Percentiles rank a stretch among this genome's conserved stretches.
Evolutionary conservation across 2,113 vertebrate species (phyloP).

Genomic region (Coreoperca whiteheadi): DNA sequence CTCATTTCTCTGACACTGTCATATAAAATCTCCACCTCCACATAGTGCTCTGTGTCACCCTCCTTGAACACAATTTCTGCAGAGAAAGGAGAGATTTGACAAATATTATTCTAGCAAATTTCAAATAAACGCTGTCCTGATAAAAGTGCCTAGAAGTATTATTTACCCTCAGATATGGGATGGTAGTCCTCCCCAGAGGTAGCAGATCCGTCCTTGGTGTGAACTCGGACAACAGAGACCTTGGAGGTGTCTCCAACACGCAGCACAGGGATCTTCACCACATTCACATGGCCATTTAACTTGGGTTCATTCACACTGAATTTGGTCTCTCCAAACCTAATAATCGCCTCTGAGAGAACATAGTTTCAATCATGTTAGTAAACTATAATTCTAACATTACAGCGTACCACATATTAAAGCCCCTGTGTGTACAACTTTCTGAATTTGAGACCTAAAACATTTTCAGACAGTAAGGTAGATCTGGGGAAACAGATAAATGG

Average conservation of each 20-base stretch:
- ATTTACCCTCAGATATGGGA: constrained; percentile 93
- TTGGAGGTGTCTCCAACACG: constrained; percentile 92
- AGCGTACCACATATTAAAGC: neutral
- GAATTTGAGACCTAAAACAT: no score
- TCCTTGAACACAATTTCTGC: constrained; percentile 93
- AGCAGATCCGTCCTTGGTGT: constrained; percentile 97
- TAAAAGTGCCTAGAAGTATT: constrained; percentile 39
- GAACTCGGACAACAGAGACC: constrained; percentile 93
- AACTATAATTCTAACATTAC: constrained; percentile 1
- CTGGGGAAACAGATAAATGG: neutral
- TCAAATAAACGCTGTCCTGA: neutral
- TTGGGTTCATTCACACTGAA: constrained; percentile 91
- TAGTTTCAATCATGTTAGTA: neutral
- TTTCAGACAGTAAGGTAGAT: neutral
- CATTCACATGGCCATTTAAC: constrained; percentile 83
- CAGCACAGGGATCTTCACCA: constrained; percentile 90
- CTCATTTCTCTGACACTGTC: constrained; percentile 94
- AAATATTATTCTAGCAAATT: constrained; percentile 72
- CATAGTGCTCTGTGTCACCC: constrained; percentile 88
- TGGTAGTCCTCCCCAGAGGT: constrained; percentile 95
- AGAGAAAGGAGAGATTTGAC: constrained; percentile 43
- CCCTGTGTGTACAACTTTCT: neutral
- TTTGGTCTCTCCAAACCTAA: constrained; percentile 89
- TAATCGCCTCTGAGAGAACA: constrained; percentile 87
- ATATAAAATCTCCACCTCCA: constrained; percentile 92